Conservation (phyloP, 2,113 vertebrate species). For the Trichechus manatus region DNA sequence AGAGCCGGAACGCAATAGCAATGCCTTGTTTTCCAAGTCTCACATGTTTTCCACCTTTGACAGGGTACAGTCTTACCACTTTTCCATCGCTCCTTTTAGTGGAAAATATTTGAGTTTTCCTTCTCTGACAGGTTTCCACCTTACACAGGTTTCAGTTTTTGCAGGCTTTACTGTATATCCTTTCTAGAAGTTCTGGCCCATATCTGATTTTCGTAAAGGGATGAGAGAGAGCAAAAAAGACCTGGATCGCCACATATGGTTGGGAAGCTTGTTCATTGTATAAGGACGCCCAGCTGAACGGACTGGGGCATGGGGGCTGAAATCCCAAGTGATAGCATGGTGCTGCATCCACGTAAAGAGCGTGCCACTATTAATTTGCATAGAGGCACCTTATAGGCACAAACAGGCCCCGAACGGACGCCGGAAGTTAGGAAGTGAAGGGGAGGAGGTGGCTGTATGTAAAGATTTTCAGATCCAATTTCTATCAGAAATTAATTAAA, state of each 20-base stretch:
- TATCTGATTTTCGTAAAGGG: background rate
- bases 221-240: background rate
- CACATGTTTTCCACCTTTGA: background rate
- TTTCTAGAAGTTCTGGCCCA: background rate
- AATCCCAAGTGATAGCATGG: background rate
- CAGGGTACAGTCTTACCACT: background rate
- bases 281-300: background rate
- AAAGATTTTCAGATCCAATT: background rate
- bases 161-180: too few species aligned
- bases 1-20: background rate
- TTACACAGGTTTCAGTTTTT: background rate
- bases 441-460: background rate
- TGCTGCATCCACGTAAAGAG: background rate
- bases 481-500: slow-evolving; percentile 18
- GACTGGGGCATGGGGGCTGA: background rate
- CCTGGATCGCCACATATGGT: background rate
- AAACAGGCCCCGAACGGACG: background rate
- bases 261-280: background rate
- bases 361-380: background rate
- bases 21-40: background rate
- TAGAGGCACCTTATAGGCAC: background rate
- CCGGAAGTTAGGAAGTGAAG: background rate
- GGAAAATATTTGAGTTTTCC: background rate
- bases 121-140: background rate
- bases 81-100: background rate